phyloP scores from a whole-genome alignment of 37 sponge, comb jelly and placozoan genomes.

The Hexactinellida sp. region DNA sequence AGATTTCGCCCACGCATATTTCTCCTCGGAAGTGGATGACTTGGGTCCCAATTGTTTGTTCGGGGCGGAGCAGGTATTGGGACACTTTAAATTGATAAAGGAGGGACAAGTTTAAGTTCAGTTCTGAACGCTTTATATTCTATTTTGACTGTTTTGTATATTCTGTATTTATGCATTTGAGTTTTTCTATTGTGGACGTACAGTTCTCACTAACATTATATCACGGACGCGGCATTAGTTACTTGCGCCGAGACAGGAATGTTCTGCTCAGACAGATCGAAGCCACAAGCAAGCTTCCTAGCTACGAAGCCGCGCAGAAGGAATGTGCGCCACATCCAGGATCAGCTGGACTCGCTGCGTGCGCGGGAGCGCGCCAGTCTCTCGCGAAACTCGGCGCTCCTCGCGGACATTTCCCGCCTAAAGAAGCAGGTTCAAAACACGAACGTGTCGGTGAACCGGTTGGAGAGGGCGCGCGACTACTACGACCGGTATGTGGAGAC shows the following conservation, averaged over 20 bases:
- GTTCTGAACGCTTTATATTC: too few relatives aligned
- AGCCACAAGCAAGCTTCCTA: too few relatives aligned
- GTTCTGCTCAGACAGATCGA: too few relatives aligned
- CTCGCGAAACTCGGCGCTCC: neutral
- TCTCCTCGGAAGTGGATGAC: neutral
- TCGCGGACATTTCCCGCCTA: neutral
- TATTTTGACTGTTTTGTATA: too few relatives aligned
- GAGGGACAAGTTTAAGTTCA: neutral
- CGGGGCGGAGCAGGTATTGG: neutral
- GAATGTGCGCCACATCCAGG: neutral
- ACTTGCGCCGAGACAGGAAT: too few relatives aligned
- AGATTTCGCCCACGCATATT: conserved; percentile 62
- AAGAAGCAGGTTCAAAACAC: neutral
- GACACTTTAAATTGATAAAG: neutral
- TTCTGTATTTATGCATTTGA: too few relatives aligned
- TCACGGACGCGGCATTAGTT: too few relatives aligned
- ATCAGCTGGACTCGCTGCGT: neutral
- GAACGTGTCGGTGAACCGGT: neutral
- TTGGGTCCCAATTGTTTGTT: neutral
- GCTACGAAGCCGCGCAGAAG: too few relatives aligned
- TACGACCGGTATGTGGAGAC: neutral
- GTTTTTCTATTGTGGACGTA: too few relatives aligned
- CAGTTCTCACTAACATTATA: too few relatives aligned
- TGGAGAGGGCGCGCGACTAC: neutral
- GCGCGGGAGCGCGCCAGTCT: neutral